Evolutionary conservation across 2,797 vertebrate genomes (phyloP), one percentile per base, ranked within the genome.

Genomic region (Enteromius thamalakanensis): DNA sequence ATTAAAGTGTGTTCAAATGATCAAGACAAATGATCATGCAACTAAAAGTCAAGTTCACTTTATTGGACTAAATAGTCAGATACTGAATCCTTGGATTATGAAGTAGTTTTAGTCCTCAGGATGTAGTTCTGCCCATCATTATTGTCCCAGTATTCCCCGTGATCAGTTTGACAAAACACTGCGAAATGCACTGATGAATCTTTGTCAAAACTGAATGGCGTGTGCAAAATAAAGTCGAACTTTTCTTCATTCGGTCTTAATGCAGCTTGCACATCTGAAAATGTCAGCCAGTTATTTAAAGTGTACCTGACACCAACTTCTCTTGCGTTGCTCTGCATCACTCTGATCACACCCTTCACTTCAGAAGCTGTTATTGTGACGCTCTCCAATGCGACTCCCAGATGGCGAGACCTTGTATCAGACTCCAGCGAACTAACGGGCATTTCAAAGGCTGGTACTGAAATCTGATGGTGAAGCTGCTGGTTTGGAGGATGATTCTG

Each of bases 261-360:
- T 21, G 87, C 74, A 0, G 94, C 94, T 0, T 90, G 87, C n/a
- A 87, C 87, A 88, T 96, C 95, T 34, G 94, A 19, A 86, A 92
- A 95, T 51, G 94, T 94, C 40, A 91, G 90, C 95, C 95, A 96
- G 51, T 95, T 93, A 49, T 95, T 95, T 76, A 94, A 94, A 11
- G 94, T 94, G 89, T 94, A 95, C 60, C 95, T 91, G 85, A 95
- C 91, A 11, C 84, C 89, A 83, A 95, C 95, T 11, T 93, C 86
- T 21, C 78, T 89, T 60, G 51, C 47, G 14, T 90, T 91, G 0
- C 89, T 86, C 29, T 89, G 86, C 29, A 89, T 65, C 49, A 92
- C 83, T 83, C 86, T 80, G 12, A 90, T 71, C 62, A 83, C 37
- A 26, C 90, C 89, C 11, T 68, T 80, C 6, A 90, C 84, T 49